A percentile compares a stretch with the other conserved stretches of the same genome.
phyloP scores from a whole-genome alignment of 2,797 vertebrate species.

The Merluccius polli region DNA sequence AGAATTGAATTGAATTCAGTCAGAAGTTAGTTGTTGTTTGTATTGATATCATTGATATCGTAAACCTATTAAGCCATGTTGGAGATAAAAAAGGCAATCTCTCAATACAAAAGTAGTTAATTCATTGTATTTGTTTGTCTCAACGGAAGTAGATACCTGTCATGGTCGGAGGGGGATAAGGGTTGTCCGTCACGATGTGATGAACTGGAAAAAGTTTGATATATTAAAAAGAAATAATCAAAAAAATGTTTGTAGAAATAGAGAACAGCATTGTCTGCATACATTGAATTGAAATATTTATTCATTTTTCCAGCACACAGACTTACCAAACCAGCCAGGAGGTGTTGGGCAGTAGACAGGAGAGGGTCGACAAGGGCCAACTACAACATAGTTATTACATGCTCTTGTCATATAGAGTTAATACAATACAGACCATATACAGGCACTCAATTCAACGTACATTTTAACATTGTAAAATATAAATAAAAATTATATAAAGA shows the following conservation, averaged over 20 bases:
- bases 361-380: slow-evolving; percentile 69
- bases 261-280: not conserved
- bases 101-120: not conserved
- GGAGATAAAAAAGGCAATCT: not conserved
- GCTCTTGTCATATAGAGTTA: not conserved
- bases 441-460: not conserved
- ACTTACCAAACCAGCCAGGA: slow-evolving; percentile 73
- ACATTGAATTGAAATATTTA: not conserved
- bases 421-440: not conserved
- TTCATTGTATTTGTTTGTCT: not conserved
- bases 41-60: too few relatives aligned
- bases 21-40: too few relatives aligned
- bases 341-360: slow-evolving; percentile 76
- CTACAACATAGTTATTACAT: slow-evolving; percentile 22
- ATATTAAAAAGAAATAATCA: slow-evolving; percentile 1
- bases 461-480: too few relatives aligned
- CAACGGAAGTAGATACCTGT: slow-evolving; percentile 58
- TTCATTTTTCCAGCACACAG: not conserved
- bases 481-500: too few relatives aligned
- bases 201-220: slow-evolving; percentile 64
- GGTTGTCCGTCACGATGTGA: slow-evolving; percentile 78
- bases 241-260: not conserved
- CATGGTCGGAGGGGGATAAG: slow-evolving; percentile 68
- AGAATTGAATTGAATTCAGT: too few relatives aligned
- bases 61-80: not conserved